phyloP scores from a whole-genome alignment of 2,888 invertebrate genomes.

The Acanthoscelides obtectus region DNA sequence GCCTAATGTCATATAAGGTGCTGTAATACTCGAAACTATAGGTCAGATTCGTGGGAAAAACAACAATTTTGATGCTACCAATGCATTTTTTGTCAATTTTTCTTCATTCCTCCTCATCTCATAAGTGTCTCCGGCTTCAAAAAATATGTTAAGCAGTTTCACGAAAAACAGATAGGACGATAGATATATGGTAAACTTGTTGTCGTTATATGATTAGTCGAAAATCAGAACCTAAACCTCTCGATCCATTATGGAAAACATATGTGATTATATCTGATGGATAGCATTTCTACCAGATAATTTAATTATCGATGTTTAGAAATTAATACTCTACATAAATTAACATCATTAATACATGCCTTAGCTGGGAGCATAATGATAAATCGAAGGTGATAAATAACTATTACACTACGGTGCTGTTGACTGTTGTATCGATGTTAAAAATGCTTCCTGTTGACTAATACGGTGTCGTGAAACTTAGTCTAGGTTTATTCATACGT shows the following conservation, averaged over 20 bases:
- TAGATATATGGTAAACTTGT: too few relatives aligned
- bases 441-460: neutral
- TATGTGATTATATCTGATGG: neutral
- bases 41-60: too few relatives aligned
- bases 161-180: too few relatives aligned
- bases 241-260: neutral
- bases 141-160: too few relatives aligned
- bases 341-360: neutral
- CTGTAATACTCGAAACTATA: too few relatives aligned
- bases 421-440: neutral
- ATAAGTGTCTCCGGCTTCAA: too few relatives aligned
- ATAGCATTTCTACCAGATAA: neutral
- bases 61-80: too few relatives aligned
- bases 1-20: too few relatives aligned
- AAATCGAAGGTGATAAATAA: neutral
- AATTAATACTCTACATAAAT: neutral
- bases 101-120: too few relatives aligned
- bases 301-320: neutral
- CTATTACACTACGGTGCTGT: neutral
- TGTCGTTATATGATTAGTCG: too few relatives aligned
- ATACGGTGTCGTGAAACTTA: neutral
- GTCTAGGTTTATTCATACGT: too few relatives aligned
- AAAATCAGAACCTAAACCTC: neutral
- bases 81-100: too few relatives aligned
- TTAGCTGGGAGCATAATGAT: neutral